phyloP scores from a whole-genome alignment of 2,888 invertebrate genomes.

The Drosophila subsilvestris region DNA sequence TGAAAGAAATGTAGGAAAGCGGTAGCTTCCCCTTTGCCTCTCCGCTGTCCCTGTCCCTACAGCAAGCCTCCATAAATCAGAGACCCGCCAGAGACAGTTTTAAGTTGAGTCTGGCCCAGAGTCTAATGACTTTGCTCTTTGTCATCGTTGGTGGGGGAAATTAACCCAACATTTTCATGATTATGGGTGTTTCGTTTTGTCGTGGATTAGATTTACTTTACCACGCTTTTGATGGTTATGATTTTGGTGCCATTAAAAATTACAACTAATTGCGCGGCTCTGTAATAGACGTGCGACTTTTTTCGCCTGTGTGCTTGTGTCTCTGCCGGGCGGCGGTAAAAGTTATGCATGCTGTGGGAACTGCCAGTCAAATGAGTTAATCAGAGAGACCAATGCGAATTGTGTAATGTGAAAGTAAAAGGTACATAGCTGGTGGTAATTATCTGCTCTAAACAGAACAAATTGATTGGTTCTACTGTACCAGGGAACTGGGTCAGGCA shows the following conservation, averaged over 20 bases:
- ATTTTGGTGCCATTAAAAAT: slow-evolving; percentile 34
- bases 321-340: neutral
- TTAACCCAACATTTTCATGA: slow-evolving; percentile 33
- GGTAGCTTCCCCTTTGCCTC: slow-evolving; percentile 24
- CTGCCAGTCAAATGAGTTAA: slow-evolving; percentile 38
- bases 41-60: slow-evolving; percentile 30
- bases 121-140: slow-evolving; percentile 38
- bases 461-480: slow-evolving; percentile 16
- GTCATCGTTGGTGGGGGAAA: slow-evolving; percentile 28
- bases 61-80: slow-evolving; percentile 63
- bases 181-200: slow-evolving; percentile 47
- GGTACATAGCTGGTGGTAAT: neutral
- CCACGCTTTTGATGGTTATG: slow-evolving; percentile 47
- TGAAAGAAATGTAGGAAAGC: slow-evolving; percentile 73
- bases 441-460: neutral
- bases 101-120: slow-evolving; percentile 50
- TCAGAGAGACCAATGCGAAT: slow-evolving; percentile 23
- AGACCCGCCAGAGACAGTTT: slow-evolving; percentile 56
- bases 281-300: slow-evolving; percentile 49
- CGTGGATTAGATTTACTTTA: slow-evolving; percentile 47
- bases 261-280: slow-evolving; percentile 48
- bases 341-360: slow-evolving; percentile 35
- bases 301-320: neutral
- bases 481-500: slow-evolving; percentile 35
- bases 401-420: slow-evolving; percentile 46